phyloP scores from a whole-genome alignment of 2,113 vertebrate genomes.

The Accipiter cooperii region DNA sequence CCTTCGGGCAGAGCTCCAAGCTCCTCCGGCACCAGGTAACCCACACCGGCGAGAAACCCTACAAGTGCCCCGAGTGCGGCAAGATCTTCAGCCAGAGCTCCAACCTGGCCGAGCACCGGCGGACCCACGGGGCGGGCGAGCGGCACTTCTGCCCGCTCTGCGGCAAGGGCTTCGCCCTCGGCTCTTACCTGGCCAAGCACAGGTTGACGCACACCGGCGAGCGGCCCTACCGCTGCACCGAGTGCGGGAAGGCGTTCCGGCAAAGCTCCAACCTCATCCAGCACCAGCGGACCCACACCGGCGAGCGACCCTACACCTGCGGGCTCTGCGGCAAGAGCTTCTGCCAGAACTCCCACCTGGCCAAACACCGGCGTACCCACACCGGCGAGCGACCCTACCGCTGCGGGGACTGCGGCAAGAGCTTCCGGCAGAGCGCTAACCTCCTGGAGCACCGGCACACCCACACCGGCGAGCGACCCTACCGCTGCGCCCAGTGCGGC shows the following conservation, averaged over 20 bases:
- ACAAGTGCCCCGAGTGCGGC: constrained; percentile 68
- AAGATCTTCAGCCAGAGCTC: not conserved
- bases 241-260: not conserved
- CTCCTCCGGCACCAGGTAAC: not conserved
- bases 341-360: not conserved
- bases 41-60: constrained; percentile 91
- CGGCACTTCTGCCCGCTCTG: not conserved
- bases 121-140: not conserved
- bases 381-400: not conserved
- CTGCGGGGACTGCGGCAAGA: not conserved
- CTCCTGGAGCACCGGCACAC: constrained; percentile 23
- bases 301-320: not conserved
- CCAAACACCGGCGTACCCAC: not conserved
- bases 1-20: not conserved
- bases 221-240: not conserved
- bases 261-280: not conserved
- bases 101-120: not conserved
- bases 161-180: not conserved
- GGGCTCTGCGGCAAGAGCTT: not conserved
- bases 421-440: not conserved
- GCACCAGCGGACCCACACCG: not conserved
- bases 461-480: not conserved
- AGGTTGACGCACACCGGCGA: not conserved
- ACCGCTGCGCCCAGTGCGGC: not conserved
- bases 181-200: not conserved